Percentiles rank a stretch among this genome's conserved stretches.
These are phyloP conservation scores for Scarus forsteni DNA, from an alignment of 2,797 vertebrate genomes.

Conservation along the genomic window DNA sequence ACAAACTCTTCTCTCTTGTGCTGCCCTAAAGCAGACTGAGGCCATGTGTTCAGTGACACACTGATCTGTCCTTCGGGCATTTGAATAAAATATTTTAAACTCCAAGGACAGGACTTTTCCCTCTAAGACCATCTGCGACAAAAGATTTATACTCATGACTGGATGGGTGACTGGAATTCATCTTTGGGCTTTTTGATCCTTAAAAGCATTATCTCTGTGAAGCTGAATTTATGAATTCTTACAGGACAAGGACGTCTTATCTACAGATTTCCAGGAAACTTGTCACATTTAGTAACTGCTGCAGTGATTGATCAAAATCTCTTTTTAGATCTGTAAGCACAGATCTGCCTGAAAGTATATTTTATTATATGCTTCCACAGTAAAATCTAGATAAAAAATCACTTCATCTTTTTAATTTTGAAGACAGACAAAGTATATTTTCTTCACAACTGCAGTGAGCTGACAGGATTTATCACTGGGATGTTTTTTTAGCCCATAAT, in stretches of 20 bases:
- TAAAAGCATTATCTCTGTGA: conserved; percentile 45
- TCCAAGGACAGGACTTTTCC: conserved; percentile 34
- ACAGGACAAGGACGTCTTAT: conserved; percentile 36
- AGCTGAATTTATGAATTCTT: conserved; percentile 57
- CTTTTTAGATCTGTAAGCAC: conserved; percentile 32
- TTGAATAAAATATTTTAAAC: conserved; percentile 56
- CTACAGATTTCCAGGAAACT: conserved; percentile 45
- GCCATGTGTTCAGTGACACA: conserved; percentile 48
- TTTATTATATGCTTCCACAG: conserved; percentile 22
- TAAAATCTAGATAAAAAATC: conserved; percentile 35
- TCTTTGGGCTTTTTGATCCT: conserved; percentile 50
- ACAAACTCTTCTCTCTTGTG: conserved; percentile 39
- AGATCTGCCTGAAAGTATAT: conserved; percentile 16
- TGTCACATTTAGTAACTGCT: conserved; percentile 53
- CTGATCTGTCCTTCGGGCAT: conserved; percentile 47
- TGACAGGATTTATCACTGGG: conserved; percentile 35
- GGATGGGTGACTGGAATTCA: conserved; percentile 46
- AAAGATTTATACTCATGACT: conserved; percentile 33
- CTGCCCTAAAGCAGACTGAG: conserved; percentile 31
- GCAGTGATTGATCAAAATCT: conserved; percentile 42
- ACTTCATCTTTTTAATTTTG: conserved; percentile 17
- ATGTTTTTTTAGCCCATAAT: conserved; percentile 12
- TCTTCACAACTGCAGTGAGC: conserved; percentile 16
- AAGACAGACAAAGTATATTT: conserved; percentile 19
- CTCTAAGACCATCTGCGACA: conserved; percentile 58